Conservation (phyloP, 2,113 vertebrate species). For the Eonycteris spelaea region DNA sequence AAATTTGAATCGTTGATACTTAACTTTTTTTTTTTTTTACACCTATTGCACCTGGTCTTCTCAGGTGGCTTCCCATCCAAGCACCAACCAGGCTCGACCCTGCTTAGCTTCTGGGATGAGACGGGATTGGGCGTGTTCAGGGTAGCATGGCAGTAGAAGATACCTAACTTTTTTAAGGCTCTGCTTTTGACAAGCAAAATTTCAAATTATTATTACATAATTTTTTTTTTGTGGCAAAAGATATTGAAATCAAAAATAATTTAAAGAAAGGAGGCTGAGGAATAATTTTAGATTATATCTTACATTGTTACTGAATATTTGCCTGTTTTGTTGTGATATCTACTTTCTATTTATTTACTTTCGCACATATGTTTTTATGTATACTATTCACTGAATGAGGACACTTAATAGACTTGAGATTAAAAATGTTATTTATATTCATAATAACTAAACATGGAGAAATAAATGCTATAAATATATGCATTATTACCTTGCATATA, state of each 20-base stretch:
- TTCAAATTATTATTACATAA: slow-evolving; percentile 32
- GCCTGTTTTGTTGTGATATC: not conserved
- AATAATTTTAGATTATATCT: not conserved
- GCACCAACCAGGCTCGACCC: too few relatives aligned
- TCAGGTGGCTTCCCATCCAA: too few relatives aligned
- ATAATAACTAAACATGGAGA: not conserved
- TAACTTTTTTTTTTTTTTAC: slow-evolving; percentile 29
- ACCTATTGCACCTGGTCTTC: too few relatives aligned
- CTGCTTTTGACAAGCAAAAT: slow-evolving; percentile 5
- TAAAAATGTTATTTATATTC: not conserved
- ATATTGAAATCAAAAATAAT: not conserved
- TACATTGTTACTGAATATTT: not conserved
- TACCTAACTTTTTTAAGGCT: not conserved
- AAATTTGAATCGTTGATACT: slow-evolving; percentile 36
- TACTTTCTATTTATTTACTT: not conserved
- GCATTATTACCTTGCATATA: not conserved
- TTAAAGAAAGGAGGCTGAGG: not conserved
- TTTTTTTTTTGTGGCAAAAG: slow-evolving; percentile 9
- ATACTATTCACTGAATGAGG: not conserved
- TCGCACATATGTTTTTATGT: not conserved
- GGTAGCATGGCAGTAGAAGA: too few relatives aligned
- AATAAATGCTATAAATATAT: not conserved
- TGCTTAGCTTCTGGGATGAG: too few relatives aligned
- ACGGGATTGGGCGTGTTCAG: too few relatives aligned
- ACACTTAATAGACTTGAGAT: not conserved